phyloP scores from a whole-genome alignment of 2,888 invertebrate genomes.

The Tenthredo scrophulariae region DNA sequence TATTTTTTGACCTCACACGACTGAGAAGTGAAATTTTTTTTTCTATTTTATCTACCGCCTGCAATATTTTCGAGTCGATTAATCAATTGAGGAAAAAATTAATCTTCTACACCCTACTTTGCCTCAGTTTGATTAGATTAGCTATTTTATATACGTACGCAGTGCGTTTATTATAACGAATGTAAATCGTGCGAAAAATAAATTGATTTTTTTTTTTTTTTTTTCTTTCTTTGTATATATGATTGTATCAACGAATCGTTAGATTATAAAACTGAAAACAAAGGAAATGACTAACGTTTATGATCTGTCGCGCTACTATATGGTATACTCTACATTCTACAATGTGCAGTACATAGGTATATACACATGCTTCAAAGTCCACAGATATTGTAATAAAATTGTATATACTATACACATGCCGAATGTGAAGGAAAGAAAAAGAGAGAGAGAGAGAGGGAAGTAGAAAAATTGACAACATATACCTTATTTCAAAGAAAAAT shows the following conservation, averaged over 20 bases:
- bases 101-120: no score
- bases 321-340: not conserved
- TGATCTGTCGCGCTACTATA: no score
- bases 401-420: not conserved
- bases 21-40: no score
- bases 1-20: no score
- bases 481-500: not conserved
- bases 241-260: not conserved
- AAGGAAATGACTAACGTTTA: slow-evolving; percentile 17
- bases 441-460: not conserved
- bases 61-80: no score
- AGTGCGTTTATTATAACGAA: not conserved
- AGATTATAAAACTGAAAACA: slow-evolving; percentile 7
- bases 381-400: not conserved
- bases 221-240: not conserved
- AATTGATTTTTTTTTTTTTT: not conserved
- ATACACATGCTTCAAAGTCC: slow-evolving; percentile 7
- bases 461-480: not conserved
- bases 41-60: no score
- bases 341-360: not conserved
- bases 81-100: no score
- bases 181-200: not conserved
- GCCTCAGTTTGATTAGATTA: no score
- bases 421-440: not conserved
- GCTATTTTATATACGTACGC: not conserved